Evolutionary conservation across 2,888 invertebrate species (phyloP), one percentile per base, ranked within the genome.

Genomic region (Biston stratarius): DNA sequence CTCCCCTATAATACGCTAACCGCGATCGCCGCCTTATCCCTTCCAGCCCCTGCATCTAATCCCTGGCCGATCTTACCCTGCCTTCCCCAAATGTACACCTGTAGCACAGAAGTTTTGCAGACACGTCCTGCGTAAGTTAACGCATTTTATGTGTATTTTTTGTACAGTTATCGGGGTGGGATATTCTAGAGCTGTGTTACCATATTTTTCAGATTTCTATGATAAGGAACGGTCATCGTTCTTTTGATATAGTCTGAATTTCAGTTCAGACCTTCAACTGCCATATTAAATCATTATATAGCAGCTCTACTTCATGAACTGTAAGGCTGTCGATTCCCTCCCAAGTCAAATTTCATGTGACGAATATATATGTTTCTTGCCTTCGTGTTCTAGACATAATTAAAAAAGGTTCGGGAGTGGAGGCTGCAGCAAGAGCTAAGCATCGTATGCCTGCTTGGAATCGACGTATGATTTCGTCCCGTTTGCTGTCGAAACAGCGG

Each of bases 1-100:
- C 45, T 48, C 44, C n/a, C 44, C 44, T 49, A 49, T 56, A 60
- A 65, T 60, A 36, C 60, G 65, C 44, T 65, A 56, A 56, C 65
- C 55, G 44, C 55, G 34, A 65, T 65, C 44, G 49, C 42, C 56
- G 42, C 48, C 44, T 60, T 59, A 60, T 60, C 55, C 52, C 58
- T 44, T 62, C 42, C 33, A 8, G 53, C 59, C 59, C 52, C 52
- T 48, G 57, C 33, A 52, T 56, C 33, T 57, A 59, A 42, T 24
- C 58, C 62, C 58, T 34, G 63, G 11, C 48, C 44, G 14, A 52
- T 44, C n/a, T 33, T 49, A 42, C 49, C 63, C 34, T 40, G 15
- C 38, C n/a, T 38, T 51, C 59, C 47, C 38, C 34, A 33, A 15
- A 40, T 14, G 24, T 42, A 42, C n/a, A 56, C 55, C 55, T 56